These are phyloP conservation scores for Halcyon chelicuti DNA, from an alignment of 2,797 vertebrate genomes.

Conservation along the genomic window DNA sequence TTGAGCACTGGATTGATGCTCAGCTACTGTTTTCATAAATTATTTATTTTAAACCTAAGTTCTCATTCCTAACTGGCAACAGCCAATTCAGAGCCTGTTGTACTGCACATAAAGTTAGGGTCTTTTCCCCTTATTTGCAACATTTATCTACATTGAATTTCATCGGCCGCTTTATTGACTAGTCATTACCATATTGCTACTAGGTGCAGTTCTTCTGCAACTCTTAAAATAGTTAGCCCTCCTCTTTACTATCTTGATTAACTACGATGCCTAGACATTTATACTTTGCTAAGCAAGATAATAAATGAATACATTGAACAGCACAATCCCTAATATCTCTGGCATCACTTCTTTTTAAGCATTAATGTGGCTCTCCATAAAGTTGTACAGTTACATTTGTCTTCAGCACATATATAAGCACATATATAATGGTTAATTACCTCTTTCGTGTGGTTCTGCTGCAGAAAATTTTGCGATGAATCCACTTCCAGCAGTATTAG, in stretches of 20 bases:
- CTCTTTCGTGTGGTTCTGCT: constrained; percentile 91
- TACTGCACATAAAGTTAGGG: background rate
- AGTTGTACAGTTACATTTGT: background rate
- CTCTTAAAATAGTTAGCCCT: background rate
- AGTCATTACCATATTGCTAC: background rate
- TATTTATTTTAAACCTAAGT: background rate
- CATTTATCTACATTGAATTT: background rate
- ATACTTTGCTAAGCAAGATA: background rate
- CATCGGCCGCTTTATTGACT: background rate
- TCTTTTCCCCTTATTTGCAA: background rate
- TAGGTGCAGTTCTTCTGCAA: background rate
- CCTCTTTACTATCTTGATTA: background rate
- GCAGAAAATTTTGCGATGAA: constrained; percentile 95
- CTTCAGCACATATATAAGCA: background rate
- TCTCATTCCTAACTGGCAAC: background rate
- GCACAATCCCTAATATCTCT: background rate
- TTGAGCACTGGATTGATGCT: background rate
- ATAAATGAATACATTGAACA: background rate
- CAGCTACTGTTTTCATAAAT: background rate
- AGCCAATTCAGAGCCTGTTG: background rate
- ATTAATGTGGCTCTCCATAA: background rate
- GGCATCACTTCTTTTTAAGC: background rate
- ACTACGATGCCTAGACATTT: background rate
- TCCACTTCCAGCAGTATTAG: constrained; percentile 95
- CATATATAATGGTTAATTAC: constrained; percentile 70